These are phyloP conservation scores for Orchesellides sinensis DNA, from an alignment of 2,888 invertebrate species.

Conservation along the genomic window DNA sequence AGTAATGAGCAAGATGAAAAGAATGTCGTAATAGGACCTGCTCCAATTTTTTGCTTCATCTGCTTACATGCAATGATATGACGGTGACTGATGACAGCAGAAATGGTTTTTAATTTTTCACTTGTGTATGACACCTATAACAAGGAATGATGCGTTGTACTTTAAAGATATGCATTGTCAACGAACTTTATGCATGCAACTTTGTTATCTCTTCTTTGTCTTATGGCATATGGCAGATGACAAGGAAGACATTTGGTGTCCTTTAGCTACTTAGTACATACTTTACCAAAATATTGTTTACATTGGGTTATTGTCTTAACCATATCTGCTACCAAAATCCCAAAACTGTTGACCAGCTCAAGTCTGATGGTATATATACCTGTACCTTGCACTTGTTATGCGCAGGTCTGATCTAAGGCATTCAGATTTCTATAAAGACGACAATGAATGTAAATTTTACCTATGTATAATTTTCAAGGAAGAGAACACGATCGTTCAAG, in stretches of 20 bases:
- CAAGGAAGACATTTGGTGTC: no score
- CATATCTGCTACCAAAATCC: not conserved
- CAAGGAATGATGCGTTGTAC: not conserved
- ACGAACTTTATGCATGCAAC: no score
- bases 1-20: conserved; percentile 27
- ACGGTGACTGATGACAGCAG: not conserved
- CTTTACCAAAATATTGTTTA: not conserved
- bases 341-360: not conserved
- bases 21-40: conserved; percentile 61
- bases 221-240: no score
- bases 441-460: not conserved
- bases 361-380: not conserved
- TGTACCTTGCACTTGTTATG: not conserved
- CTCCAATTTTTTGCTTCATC: conserved; percentile 37
- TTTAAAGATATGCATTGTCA: no score
- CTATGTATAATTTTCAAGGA: not conserved
- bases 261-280: no score
- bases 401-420: no score
- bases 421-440: no score
- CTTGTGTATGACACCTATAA: not conserved
- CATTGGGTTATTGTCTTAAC: not conserved
- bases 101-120: not conserved
- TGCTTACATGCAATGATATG: not conserved
- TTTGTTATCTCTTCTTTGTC: no score
- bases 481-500: conserved; percentile 8